Evolutionary conservation across 2,888 invertebrate genomes (phyloP).

Genomic region (Lypha dubia): DNA sequence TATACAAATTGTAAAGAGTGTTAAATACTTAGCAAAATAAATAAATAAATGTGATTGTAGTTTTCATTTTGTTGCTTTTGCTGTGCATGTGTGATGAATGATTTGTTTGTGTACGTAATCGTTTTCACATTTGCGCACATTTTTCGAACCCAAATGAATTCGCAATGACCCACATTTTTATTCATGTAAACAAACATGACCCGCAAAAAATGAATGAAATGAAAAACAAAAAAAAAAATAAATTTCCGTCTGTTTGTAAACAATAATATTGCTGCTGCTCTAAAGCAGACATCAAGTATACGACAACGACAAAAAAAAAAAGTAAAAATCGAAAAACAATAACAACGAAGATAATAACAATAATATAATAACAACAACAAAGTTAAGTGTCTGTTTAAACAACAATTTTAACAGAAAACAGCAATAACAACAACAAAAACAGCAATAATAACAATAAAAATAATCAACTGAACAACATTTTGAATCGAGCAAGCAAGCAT

Average conservation of each 20-base stretch:
- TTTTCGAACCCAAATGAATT: constrained; percentile 75
- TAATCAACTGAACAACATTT: constrained; percentile 38
- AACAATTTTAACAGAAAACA: constrained; percentile 58
- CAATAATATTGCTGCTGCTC: constrained; percentile 67
- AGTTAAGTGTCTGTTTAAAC: constrained; percentile 60
- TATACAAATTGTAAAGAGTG: constrained; percentile 27
- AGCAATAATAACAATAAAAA: neutral
- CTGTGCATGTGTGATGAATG: constrained; percentile 6
- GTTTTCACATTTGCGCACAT: constrained; percentile 61
- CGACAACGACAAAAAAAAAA: constrained; percentile 39
- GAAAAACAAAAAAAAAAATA: constrained; percentile 77
- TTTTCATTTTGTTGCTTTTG: neutral
- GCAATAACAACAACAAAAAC: constrained; percentile 22
- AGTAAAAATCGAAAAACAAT: constrained; percentile 33
- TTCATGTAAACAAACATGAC: constrained; percentile 82
- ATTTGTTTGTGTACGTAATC: constrained; percentile 47
- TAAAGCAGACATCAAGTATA: constrained; percentile 53
- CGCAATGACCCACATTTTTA: constrained; percentile 81
- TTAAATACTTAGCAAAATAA: constrained; percentile 31
- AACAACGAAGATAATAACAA: constrained; percentile 21
- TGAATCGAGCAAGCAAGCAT: constrained; percentile 37
- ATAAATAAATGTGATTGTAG: constrained; percentile 37
- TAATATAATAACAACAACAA: constrained; percentile 45
- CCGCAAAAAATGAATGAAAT: constrained; percentile 79
- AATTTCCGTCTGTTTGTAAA: constrained; percentile 72